Base-by-base conservation (phyloP, 2,888 invertebrate species). In the Cremastinae sp. region DNA sequence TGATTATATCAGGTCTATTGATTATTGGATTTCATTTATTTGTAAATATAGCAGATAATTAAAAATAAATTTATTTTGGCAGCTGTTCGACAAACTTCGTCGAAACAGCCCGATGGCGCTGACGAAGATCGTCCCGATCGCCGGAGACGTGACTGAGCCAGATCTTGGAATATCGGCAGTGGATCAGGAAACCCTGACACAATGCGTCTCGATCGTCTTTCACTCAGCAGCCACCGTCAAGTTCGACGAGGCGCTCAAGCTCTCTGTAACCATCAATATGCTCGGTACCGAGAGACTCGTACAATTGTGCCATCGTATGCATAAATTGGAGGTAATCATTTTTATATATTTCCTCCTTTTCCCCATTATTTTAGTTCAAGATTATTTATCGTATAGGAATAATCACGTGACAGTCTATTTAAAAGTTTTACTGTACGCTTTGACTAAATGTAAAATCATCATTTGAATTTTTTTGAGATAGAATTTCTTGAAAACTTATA, bases 151-250 rank as follows among this genome's bases (percentile, higher is more conserved):
- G 22, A 91, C 92, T 38, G 90, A 91, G 78, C 92, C 92, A 0
- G 91, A 91, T 34, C 90, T 94, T 4, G 94, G 93, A 1, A 91
- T 94, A 70, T 89, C 91, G 36, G 83, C 88, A 0, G 90, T 92
- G 0, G 91, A 92, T 75, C 91, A 94, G 80, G 84, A 87, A 47
- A 88, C 89, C 36, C 86, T 93, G 0, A 88, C 89, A 41, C 92
- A 93, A 81, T 91, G 93, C 87, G 94, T 96, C 10, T 93, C 94
- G 1, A 90, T 96, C 38, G 95, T 96, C 20, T 95, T 96, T 90
- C 96, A 96, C 89, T 94, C 94, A 20, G 96, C 96, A 0, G 96
- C 96, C 0, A 96, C 96, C 0, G 93, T 96, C 54, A 94, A 94
- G 89, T 96, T 96, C 85, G 95, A 96, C 87, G 96, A 96, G 87